A percentile compares a stretch with the other conserved stretches of the same genome.
Conservation (phyloP, 2,888 invertebrate species). For the Cerceris rybyensis region DNA sequence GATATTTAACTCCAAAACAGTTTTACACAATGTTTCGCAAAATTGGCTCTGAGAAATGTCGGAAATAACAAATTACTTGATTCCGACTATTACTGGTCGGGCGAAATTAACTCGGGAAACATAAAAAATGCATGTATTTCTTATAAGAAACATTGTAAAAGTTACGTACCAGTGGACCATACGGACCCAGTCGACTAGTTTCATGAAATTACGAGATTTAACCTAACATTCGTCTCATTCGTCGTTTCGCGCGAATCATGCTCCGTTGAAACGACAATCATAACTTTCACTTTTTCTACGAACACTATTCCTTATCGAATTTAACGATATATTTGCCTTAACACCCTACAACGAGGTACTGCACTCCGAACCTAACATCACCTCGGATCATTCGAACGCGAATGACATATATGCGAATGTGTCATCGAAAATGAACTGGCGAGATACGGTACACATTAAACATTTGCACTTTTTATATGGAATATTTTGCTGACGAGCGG, state of each 20-base stretch:
- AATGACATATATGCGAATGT: neutral
- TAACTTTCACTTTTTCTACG: conserved; percentile 3
- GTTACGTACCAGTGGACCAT: conserved; percentile 23
- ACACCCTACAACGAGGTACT: neutral
- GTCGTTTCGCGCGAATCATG: neutral
- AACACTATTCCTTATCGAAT: neutral
- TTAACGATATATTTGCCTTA: neutral
- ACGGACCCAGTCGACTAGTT: neutral
- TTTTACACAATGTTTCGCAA: too few relatives aligned
- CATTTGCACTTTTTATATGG: neutral
- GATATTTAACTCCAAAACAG: neutral
- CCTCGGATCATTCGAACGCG: neutral
- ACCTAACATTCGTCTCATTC: conserved; percentile 7
- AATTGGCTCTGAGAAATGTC: too few relatives aligned
- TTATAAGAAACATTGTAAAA: neutral
- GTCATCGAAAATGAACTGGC: neutral
- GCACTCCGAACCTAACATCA: neutral
- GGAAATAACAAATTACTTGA: too few relatives aligned
- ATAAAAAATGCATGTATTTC: neutral
- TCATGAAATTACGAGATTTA: conserved; percentile 27
- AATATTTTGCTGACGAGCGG: neutral
- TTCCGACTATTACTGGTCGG: too few relatives aligned
- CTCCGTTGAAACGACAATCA: conserved; percentile 4
- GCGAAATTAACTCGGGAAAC: too few relatives aligned
- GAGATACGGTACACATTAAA: neutral